A percentile compares a stretch with the other conserved stretches of the same genome.
phyloP scores from a whole-genome alignment of 2,888 invertebrate genomes.

The Periphyllus acericola region DNA sequence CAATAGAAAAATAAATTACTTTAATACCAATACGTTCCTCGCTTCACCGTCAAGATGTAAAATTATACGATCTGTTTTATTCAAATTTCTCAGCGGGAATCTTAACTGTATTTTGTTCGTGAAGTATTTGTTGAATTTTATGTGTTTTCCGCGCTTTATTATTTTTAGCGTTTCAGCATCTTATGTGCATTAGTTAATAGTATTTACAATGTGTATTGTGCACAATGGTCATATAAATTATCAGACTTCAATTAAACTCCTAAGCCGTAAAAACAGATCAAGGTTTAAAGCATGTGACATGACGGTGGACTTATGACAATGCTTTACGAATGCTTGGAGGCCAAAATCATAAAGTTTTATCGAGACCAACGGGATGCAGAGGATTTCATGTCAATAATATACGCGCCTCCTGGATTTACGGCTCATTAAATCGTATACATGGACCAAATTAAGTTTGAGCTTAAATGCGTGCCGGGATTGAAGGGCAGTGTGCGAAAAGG shows the following conservation, averaged over 20 bases:
- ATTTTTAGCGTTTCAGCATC: not conserved
- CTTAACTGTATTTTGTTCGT: too few relatives aligned
- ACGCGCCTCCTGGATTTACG: not conserved
- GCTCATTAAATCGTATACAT: not conserved
- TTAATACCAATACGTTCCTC: too few relatives aligned
- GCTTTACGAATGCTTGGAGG: not conserved
- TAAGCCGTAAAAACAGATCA: not conserved
- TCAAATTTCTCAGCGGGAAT: too few relatives aligned
- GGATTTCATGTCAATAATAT: not conserved
- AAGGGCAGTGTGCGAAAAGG: not conserved
- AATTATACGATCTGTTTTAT: too few relatives aligned
- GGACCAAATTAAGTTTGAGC: constrained; percentile 1
- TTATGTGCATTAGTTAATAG: not conserved
- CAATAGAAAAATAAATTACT: too few relatives aligned
- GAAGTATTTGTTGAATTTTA: too few relatives aligned
- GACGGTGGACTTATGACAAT: not conserved
- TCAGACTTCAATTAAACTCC: not conserved
- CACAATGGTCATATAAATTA: not conserved
- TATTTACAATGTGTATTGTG: not conserved
- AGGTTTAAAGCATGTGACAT: not conserved
- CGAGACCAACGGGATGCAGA: not conserved
- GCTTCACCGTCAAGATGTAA: too few relatives aligned
- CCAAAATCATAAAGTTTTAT: constrained; percentile 1
- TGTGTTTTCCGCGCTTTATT: not conserved
- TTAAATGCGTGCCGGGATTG: not conserved